phyloP scores from a whole-genome alignment of 2,888 invertebrate species.

The Lepidonotus clava region DNA sequence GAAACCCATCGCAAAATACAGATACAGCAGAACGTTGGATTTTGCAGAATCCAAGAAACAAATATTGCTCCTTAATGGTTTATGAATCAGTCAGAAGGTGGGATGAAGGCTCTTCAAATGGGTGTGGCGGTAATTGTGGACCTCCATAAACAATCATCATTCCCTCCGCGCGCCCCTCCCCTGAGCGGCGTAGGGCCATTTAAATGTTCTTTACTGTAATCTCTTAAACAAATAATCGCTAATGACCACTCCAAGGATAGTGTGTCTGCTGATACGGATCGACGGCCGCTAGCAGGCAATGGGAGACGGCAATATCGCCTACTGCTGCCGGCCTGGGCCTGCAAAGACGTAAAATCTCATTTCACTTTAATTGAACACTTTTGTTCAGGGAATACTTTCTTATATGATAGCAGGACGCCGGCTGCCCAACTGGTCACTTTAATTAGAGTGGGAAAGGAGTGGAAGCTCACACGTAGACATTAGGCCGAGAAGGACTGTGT shows the following conservation, averaged over 20 bases:
- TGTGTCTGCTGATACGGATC: not conserved
- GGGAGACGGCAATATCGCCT: not conserved
- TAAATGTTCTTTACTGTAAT: slow-evolving; percentile 8
- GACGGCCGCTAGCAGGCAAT: not conserved
- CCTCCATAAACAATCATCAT: not conserved
- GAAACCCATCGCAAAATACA: too few relatives aligned
- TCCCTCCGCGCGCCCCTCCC: not conserved
- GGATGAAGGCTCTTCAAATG: not conserved
- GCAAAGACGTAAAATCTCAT: not conserved
- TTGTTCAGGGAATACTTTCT: slow-evolving; percentile 64
- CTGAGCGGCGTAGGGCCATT: not conserved
- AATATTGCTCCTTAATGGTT: too few relatives aligned
- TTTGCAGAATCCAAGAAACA: too few relatives aligned
- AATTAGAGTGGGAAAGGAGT: too few relatives aligned
- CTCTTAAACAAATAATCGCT: not conserved
- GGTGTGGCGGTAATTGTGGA: not conserved
- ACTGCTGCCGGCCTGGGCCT: not conserved
- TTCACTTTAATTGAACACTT: not conserved
- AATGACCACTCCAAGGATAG: not conserved
- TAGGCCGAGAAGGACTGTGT: too few relatives aligned
- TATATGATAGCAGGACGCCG: slow-evolving; percentile 88
- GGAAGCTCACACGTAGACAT: too few relatives aligned
- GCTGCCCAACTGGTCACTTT: too few relatives aligned
- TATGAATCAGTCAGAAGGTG: not conserved
- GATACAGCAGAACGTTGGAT: too few relatives aligned